Evolutionary conservation across 2,113 vertebrate genomes (phyloP).

Genomic region (Porphyrio hochstetteri): DNA sequence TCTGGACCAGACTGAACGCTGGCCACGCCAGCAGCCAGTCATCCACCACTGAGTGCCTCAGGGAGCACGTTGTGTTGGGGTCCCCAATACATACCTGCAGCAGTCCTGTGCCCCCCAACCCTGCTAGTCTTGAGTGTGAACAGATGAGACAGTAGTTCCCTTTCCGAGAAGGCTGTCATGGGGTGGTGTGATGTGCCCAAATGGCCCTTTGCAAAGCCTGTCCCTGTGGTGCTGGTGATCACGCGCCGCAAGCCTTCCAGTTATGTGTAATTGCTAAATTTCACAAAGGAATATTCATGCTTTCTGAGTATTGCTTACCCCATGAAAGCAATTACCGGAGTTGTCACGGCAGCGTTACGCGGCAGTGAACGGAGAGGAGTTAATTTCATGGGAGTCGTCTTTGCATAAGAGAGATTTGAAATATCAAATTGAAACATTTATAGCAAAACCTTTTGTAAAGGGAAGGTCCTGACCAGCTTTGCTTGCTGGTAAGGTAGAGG

Average conservation of each 20-base stretch:
- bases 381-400: conserved; percentile 50
- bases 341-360: neutral
- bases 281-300: conserved; percentile 42
- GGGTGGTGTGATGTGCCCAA: fast-evolving
- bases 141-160: neutral
- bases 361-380: neutral
- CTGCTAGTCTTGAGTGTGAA: fast-evolving
- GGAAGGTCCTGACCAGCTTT: neutral
- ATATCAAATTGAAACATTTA: conserved; percentile 41
- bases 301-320: conserved; percentile 35
- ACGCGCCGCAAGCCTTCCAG: fast-evolving
- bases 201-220: fast-evolving
- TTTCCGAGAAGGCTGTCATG: fast-evolving
- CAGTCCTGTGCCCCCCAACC: fast-evolving
- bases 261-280: neutral
- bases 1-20: fast-evolving
- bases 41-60: neutral
- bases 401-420: conserved; percentile 12
- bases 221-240: fast-evolving
- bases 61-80: fast-evolving
- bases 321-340: conserved; percentile 16
- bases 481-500: neutral
- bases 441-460: conserved; percentile 17
- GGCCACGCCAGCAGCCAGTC: fast-evolving
- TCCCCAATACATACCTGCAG: fast-evolving